Conservation (phyloP, 2,797 vertebrate genomes). For the Lacerta viridis region DNA sequence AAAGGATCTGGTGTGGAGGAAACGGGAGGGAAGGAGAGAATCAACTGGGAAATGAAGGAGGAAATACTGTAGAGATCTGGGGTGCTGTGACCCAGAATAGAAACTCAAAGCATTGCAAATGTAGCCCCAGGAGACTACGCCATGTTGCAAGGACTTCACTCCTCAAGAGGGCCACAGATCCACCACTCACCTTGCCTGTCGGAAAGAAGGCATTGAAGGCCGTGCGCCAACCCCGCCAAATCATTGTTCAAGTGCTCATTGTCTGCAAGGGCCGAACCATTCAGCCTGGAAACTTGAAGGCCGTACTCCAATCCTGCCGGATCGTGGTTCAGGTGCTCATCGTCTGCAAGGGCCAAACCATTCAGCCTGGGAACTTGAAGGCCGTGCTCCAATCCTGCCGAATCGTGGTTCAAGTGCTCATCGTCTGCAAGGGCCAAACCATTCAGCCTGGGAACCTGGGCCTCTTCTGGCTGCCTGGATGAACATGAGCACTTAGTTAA, state of each 20-base stretch:
- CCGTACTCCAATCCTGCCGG: too few relatives aligned
- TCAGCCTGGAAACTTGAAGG: neutral
- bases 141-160: neutral
- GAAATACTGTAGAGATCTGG: neutral
- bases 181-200: slow-evolving; percentile 25
- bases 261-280: neutral
- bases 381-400: too few relatives aligned
- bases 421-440: neutral
- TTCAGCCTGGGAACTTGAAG: neutral
- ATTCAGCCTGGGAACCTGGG: neutral
- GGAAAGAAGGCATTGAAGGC: neutral
- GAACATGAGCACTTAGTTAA: neutral
- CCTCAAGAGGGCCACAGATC: neutral
- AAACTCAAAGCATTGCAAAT: neutral
- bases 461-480: slow-evolving; percentile 45
- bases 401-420: neutral
- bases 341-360: neutral
- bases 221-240: accelerated
- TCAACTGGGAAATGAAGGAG: neutral
- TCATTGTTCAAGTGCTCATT: neutral
- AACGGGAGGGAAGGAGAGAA: neutral
- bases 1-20: slow-evolving; percentile 39
- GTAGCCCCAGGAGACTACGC: neutral
- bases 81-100: accelerated
- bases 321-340: neutral